Base-by-base conservation (phyloP, 2,113 vertebrate genomes). In the Oryzias curvinotus region DNA sequence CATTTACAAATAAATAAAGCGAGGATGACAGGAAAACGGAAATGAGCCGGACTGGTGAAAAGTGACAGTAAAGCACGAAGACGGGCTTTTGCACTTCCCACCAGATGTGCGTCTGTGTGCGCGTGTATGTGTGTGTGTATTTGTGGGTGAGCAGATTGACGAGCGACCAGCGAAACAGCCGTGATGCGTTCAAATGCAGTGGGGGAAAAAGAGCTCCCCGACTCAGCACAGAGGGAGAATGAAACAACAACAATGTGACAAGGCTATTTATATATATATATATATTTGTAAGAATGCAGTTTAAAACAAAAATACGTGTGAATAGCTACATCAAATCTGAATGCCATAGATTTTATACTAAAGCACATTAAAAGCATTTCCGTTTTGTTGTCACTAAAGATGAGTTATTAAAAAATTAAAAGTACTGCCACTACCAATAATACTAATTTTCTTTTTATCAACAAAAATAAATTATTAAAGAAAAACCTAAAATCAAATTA, bases 71-170 rank as follows among this genome's bases (percentile, higher is more conserved):
- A 68, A 75, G 43, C 69, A 49, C 10, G 42, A 48, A 25, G 52
- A 49, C 65, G 46, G 65, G 62, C 53, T 65, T 71, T 77, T 65
- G 64, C 71, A 51, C 81, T 43, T 80, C 62, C 77, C 46, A 73
- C 81, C 81, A 85, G 80, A 83, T 66, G 83, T 81, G 77, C 70
- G 77, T 75, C 61, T 50, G 47, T 18, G 59, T 25, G 46, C 53
- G 58, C 57, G 56, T 42, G 56, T 45, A 60, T 28, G 36, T 52
- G 68, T 73, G 71, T 54, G 65, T 68, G 48, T 23, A 23, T 23
- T 23, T 23, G 36, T 52, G 68, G 71, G 71, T 41, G 53, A 62
- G 54, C 7, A 18, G 66, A 83, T 73, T 25, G 49, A 73, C 75
- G 41, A 80, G 45, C 77, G 43, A 44, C 18, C 42, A 64, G 67